Evolutionary conservation across 1,140 invertebrate genomes (phyloP).

Genomic region (Euwallacea fornicatus): DNA sequence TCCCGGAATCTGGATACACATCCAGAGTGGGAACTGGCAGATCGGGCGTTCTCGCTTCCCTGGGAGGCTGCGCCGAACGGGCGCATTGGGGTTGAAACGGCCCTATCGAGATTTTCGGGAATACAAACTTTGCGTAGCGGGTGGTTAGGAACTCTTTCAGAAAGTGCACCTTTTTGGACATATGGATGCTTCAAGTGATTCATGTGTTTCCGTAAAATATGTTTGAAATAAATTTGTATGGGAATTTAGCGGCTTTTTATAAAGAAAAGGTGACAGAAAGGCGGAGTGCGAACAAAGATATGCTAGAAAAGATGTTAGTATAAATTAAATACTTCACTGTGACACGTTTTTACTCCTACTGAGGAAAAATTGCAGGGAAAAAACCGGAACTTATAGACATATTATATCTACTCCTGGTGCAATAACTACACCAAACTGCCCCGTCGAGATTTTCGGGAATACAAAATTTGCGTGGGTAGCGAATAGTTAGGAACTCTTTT

Average conservation of each 20-base stretch:
- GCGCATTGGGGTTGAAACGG: constrained; percentile 8
- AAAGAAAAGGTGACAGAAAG: too few species aligned
- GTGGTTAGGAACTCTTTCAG: background rate
- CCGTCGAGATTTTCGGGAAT: constrained; percentile 20
- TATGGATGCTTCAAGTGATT: too few species aligned
- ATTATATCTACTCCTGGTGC: too few species aligned
- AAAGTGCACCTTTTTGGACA: background rate
- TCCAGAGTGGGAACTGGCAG: constrained; percentile 12
- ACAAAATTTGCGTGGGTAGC: constrained; percentile 5
- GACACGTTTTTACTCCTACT: too few species aligned
- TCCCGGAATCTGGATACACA: constrained; percentile 16
- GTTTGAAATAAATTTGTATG: too few species aligned
- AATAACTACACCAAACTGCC: background rate
- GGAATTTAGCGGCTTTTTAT: too few species aligned
- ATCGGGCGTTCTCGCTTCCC: constrained; percentile 22
- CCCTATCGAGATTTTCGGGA: constrained; percentile 16
- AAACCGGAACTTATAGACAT: too few species aligned
- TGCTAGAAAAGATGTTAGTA: too few species aligned
- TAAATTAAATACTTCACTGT: too few species aligned
- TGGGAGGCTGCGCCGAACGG: constrained; percentile 27
- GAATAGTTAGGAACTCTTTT: background rate
- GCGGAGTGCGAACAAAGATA: too few species aligned
- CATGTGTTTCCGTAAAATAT: too few species aligned
- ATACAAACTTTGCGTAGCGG: constrained; percentile 10
- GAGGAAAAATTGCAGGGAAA: too few species aligned